These are phyloP conservation scores for Lanius ludovicianus DNA, from an alignment of 2,113 vertebrate species.

Conservation along the genomic window DNA sequence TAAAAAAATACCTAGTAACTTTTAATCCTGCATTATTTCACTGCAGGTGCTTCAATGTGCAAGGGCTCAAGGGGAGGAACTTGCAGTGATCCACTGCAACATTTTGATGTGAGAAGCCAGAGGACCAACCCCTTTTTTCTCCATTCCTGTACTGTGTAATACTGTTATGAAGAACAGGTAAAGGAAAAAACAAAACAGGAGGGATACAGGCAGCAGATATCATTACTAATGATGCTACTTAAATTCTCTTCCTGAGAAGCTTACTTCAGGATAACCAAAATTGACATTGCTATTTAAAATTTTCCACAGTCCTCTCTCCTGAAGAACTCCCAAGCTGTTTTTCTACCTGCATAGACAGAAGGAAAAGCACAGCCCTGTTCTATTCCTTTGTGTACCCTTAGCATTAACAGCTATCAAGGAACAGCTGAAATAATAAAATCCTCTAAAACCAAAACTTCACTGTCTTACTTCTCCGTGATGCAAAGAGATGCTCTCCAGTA, in stretches of 20 bases:
- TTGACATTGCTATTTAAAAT: neutral
- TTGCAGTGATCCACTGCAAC: neutral
- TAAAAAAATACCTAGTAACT: neutral
- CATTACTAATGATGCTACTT: neutral
- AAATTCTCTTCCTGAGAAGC: neutral
- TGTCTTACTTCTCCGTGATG: conserved; percentile 77
- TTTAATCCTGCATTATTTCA: neutral
- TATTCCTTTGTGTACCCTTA: neutral
- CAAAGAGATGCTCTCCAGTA: conserved; percentile 85
- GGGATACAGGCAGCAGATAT: neutral
- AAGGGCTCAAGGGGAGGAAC: neutral
- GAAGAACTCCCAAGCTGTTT: neutral
- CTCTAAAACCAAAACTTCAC: neutral
- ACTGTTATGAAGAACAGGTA: neutral
- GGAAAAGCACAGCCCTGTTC: neutral
- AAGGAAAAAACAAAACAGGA: neutral
- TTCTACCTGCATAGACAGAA: neutral
- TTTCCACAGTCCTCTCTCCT: neutral
- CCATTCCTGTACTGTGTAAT: neutral
- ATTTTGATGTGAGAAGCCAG: neutral
- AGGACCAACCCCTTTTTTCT: neutral
- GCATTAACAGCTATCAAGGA: neutral
- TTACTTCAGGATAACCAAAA: neutral
- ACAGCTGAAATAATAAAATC: neutral
- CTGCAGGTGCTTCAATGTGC: neutral